Base-by-base conservation (phyloP, 2,888 invertebrate genomes). In the Opisthograptis luteolata region DNA sequence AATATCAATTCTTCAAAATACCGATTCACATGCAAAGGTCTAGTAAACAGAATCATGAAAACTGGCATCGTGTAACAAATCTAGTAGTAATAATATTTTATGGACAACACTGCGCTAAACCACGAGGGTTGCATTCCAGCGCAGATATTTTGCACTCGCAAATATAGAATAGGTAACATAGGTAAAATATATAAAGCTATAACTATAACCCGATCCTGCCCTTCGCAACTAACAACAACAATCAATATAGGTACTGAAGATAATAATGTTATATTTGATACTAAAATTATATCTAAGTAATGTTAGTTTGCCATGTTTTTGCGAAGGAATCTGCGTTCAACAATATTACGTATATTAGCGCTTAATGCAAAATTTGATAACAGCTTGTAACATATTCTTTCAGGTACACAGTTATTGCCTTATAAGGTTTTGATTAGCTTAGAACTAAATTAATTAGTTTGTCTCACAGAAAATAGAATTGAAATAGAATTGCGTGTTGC, bases 101-200 rank as follows among this genome's bases (percentile, higher is more conserved):
- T 71, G 72, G 73, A 74, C 76, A 73, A 68, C 64, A 67, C 50
- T 67, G 69, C 70, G 70, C 66, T 62, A 68, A 67, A 69, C 64
- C 62, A 67, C 66, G 53, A 65, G 54, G 58, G 59, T 63, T 68
- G 68, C 66, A 58, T 64, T 64, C 58, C 68, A 75, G 75, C 73
- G 63, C 76, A 77, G 68, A 81, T 61, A 60, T 61, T 81, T 79
- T 80, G 78, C 79, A 81, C 42, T 36, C 41, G 34, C 79, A 80
- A 78, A 73, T 73, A 63, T 71, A 79, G 8, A 82, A 79, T n/a
- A n/a, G n/a, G 66, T 74, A 81, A 80, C 83, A 80, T 68, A 83
- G 74, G 70, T 85, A 84, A 83, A 84, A 81, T 84, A 84, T 84
- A 78, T 50, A 79, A 85, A 81, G 79, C 84, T 84, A 81, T 73